phyloP scores from a whole-genome alignment of 2,888 invertebrate species.

The Psylliodes chrysocephalus region DNA sequence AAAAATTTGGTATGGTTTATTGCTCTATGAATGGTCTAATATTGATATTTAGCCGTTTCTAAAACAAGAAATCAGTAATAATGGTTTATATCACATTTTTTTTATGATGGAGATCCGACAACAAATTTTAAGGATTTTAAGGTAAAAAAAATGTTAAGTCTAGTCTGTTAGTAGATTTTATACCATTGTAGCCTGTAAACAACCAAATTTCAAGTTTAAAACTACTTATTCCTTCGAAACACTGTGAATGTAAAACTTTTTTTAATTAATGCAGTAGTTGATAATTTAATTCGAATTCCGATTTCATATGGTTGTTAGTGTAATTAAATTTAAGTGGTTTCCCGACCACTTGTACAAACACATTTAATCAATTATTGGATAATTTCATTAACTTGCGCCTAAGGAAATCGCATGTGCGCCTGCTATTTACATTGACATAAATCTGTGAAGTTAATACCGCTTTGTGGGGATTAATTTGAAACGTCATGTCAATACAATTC shows the following conservation, averaged over 20 bases:
- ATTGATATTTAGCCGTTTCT: too few species aligned
- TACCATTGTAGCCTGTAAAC: too few species aligned
- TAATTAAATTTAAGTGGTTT: slow-evolving; percentile 2
- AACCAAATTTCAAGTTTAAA: too few species aligned
- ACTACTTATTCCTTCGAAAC: background rate
- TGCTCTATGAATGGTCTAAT: too few species aligned
- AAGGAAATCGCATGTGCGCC: background rate
- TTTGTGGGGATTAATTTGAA: background rate
- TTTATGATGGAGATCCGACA: too few species aligned
- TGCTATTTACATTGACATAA: background rate
- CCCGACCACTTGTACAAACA: background rate
- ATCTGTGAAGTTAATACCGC: background rate
- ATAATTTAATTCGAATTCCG: background rate
- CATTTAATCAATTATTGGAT: background rate
- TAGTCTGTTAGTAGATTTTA: too few species aligned
- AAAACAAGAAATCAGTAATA: too few species aligned
- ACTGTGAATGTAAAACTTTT: background rate
- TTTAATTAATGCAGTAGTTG: background rate
- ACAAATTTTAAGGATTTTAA: too few species aligned
- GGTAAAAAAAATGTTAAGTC: too few species aligned
- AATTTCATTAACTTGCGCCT: background rate
- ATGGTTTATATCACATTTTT: too few species aligned
- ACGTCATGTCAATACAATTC: background rate
- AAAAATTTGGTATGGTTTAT: too few species aligned
- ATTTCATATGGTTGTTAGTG: background rate